Evolutionary conservation across 2,113 vertebrate species (phyloP), one percentile per base, ranked within the genome.

Genomic region (Lophura nycthemera): DNA sequence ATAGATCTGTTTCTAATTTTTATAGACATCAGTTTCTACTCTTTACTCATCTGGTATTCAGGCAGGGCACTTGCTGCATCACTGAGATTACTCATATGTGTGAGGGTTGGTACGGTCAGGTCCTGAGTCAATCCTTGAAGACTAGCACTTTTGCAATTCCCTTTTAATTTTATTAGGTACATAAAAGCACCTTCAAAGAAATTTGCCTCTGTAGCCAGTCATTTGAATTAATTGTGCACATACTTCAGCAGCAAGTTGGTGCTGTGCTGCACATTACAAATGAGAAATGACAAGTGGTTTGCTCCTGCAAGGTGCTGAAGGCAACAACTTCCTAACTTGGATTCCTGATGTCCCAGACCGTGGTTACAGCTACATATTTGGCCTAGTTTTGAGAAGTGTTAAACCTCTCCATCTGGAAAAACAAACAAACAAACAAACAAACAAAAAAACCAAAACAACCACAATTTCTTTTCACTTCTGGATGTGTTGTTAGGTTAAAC

Each of bases 1-100:
- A 91, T 81, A 88, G 78, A 91, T 95, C 69, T 93, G 77, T 70
- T 87, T 81, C 87, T 92, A 93, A 95, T 95, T 96, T 93, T 57
- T 80, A 2, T 42, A 83, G 93, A 76, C 89, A 74, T 78, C 91
- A 80, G 54, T 11, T 10, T 83, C 89, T 88, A 42, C 64, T 80
- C 72, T 80, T 76, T 59, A 38, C 54, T 88, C 77, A 61, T 86
- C 66, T 75, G 59, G n/a, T 61, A 45, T 86, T 91, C 93, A 84
- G 59, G 66, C 79, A 63, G 73, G 61, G 34, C 74, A 20, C 77
- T 86, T 69, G 34, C 61, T 32, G 3, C 72, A 38, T 48, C 61
- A 11, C 34, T 32, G 59, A 59, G 36, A 52, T 72, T 45, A 88
- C 92, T 90, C 83, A 65, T 2, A 0, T 40, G 34, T 63, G 1